Conservation (phyloP, 2,888 invertebrate species). For the Orthosia cruda region DNA sequence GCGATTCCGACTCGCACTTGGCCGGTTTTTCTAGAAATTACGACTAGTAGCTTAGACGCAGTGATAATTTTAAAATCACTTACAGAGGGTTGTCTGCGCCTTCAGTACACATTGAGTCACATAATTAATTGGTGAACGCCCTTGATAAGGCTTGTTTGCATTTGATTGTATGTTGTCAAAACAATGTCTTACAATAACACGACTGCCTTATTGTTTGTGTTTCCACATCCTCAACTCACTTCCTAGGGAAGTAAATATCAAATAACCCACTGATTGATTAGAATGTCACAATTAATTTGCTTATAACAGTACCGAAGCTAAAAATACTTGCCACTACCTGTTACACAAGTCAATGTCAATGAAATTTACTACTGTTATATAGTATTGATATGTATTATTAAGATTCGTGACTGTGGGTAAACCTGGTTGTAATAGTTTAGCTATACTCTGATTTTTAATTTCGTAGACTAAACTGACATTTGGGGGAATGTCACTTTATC, state of each 20-base stretch:
- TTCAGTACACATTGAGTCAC: neutral
- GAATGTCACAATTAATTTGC: constrained; percentile 52
- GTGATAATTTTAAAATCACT: too few relatives aligned
- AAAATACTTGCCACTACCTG: constrained; percentile 38
- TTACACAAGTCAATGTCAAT: constrained; percentile 26
- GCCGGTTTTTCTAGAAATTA: too few relatives aligned
- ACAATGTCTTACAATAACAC: constrained; percentile 23
- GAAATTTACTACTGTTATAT: constrained; percentile 39
- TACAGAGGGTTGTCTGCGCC: too few relatives aligned
- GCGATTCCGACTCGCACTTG: too few relatives aligned
- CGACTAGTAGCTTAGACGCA: too few relatives aligned
- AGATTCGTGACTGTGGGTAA: constrained; percentile 22
- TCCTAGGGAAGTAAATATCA: constrained; percentile 63
- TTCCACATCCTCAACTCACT: constrained; percentile 48
- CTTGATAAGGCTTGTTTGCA: constrained; percentile 24
- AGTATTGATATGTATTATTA: constrained; percentile 4
- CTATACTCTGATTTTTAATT: too few relatives aligned
- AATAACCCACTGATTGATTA: constrained; percentile 45
- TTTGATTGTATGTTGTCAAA: constrained; percentile 10
- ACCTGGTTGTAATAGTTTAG: neutral
- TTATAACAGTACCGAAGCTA: constrained; percentile 49
- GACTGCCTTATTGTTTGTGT: constrained; percentile 17
- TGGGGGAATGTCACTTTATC: too few relatives aligned
- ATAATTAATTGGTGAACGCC: constrained; percentile 8
- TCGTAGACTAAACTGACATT: too few relatives aligned